These are phyloP conservation scores for Alouatta palliata DNA, from an alignment of 2,113 vertebrate species.

Conservation along the genomic window DNA sequence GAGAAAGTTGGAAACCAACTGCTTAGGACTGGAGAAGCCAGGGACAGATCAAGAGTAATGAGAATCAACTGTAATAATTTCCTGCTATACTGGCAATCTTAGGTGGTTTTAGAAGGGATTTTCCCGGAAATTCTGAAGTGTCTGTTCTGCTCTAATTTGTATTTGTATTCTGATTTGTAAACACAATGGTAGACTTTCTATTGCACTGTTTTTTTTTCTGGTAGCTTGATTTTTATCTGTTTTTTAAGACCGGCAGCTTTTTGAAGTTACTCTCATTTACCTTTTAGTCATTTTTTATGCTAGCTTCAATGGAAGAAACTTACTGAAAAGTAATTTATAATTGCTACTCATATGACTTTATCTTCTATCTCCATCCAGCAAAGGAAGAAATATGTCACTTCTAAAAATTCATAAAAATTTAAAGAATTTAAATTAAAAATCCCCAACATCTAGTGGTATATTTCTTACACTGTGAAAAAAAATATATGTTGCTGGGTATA, in stretches of 20 bases:
- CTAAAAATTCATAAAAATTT: conserved; percentile 6
- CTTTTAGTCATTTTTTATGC: neutral
- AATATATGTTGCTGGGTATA: neutral
- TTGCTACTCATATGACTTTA: neutral
- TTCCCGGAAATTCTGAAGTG: neutral
- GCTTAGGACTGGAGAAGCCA: neutral
- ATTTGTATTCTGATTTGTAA: neutral
- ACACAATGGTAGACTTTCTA: neutral
- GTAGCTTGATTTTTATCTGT: neutral
- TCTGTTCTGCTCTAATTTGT: neutral
- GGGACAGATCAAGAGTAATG: fast-evolving
- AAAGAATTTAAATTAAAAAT: conserved; percentile 17
- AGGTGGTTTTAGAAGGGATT: neutral
- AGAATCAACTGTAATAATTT: neutral
- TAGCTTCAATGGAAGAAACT: neutral
- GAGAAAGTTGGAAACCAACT: neutral
- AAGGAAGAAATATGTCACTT: neutral
- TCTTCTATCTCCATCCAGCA: neutral
- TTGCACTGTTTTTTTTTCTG: neutral
- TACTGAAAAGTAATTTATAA: neutral
- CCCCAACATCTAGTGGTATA: neutral
- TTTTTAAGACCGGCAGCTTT: neutral
- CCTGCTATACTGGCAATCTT: neutral
- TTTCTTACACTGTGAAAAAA: neutral
- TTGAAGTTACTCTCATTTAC: neutral